Conservation (phyloP, 2,888 invertebrate genomes). For the Belgica antarctica region DNA sequence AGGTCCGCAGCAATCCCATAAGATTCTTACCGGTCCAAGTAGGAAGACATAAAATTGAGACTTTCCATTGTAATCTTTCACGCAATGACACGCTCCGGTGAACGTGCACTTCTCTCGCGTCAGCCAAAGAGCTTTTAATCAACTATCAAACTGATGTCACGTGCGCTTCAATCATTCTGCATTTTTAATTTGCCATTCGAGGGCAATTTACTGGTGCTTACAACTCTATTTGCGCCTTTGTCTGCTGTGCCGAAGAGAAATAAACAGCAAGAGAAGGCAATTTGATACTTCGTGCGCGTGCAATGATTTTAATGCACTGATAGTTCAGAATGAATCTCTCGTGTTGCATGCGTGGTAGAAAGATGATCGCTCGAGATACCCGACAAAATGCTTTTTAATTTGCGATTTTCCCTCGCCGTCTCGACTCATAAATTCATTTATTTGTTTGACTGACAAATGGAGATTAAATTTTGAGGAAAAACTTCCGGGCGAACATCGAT, state of each 20-base stretch:
- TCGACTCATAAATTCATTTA: conserved; percentile 20
- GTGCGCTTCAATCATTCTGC: not conserved
- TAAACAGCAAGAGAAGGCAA: conserved; percentile 28
- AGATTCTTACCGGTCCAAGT: not conserved
- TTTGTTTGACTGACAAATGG: conserved; percentile 32
- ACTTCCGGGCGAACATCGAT: conserved; percentile 17
- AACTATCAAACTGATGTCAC: conserved; percentile 12
- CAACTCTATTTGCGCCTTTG: conserved; percentile 19
- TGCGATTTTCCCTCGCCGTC: no score
- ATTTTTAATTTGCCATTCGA: conserved; percentile 1
- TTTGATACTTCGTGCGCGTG: conserved; percentile 34
- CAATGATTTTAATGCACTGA: conserved; percentile 31
- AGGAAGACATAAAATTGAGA: conserved; percentile 30
- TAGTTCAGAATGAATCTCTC: no score
- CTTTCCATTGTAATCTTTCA: conserved; percentile 39
- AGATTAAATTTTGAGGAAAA: conserved; percentile 24
- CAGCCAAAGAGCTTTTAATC: conserved; percentile 35
- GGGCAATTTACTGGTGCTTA: conserved; percentile 4
- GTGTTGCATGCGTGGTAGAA: not conserved
- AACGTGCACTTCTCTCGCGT: conserved; percentile 16
- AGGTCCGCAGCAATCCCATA: conserved; percentile 13
- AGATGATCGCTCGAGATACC: conserved; percentile 33
- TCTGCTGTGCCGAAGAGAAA: conserved; percentile 11
- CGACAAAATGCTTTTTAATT: conserved; percentile 4
- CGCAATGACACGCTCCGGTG: conserved; percentile 35